These are phyloP conservation scores for Bemisia tabaci DNA, from an alignment of 1,140 invertebrate species.

Conservation along the genomic window DNA sequence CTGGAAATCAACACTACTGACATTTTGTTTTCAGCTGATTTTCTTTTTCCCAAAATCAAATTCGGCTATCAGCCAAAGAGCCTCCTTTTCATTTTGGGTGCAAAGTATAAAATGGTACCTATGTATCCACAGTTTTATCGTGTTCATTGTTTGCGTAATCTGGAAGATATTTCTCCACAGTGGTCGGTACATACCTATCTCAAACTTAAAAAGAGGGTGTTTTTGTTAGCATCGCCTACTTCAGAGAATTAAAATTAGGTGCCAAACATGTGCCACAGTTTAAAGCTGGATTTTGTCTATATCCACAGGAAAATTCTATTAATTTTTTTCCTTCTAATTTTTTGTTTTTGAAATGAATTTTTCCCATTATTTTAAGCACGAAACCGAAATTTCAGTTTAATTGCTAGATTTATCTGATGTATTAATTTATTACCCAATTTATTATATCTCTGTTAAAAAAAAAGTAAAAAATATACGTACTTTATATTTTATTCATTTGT, in stretches of 20 bases:
- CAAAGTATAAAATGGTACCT: too few species aligned
- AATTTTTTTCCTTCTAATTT: neutral
- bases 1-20: too few species aligned
- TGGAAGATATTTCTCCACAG: too few species aligned
- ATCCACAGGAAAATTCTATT: neutral
- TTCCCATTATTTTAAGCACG: neutral
- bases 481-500: slow-evolving; percentile 1
- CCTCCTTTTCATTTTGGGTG: too few species aligned
- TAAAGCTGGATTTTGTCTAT: neutral
- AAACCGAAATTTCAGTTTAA: neutral
- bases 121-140: too few species aligned
- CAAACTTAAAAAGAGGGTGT: too few species aligned
- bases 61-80: too few species aligned
- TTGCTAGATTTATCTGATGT: neutral
- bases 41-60: too few species aligned
- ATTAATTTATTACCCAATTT: neutral
- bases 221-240: too few species aligned
- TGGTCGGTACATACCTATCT: too few species aligned
- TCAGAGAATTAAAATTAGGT: neutral
- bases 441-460: neutral
- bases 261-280: neutral
- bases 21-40: too few species aligned
- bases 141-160: too few species aligned
- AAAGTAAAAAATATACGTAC: neutral
- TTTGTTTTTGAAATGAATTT: neutral